These are phyloP conservation scores for Nymphalis c-album DNA, from an alignment of 2,888 invertebrate species.

Conservation along the genomic window DNA sequence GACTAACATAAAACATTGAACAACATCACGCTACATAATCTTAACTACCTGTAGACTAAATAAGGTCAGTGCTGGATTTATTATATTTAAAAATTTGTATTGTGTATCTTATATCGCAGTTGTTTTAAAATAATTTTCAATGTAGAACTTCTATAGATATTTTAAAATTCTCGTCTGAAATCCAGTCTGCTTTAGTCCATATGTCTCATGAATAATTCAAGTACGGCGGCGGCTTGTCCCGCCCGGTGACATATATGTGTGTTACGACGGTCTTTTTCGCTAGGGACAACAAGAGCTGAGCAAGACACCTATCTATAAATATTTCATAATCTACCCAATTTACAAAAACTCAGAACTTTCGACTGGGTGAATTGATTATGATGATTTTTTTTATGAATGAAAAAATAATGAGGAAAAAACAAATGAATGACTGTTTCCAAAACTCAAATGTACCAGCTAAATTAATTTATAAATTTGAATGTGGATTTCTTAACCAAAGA, in stretches of 20 bases:
- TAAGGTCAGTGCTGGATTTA: too few relatives aligned
- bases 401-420: too few relatives aligned
- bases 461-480: too few relatives aligned
- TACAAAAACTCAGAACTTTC: too few relatives aligned
- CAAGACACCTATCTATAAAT: conserved; percentile 26
- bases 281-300: conserved; percentile 40
- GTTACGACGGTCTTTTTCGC: conserved; percentile 45
- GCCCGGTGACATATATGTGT: conserved; percentile 62
- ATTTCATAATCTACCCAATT: conserved; percentile 32
- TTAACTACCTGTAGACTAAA: too few relatives aligned
- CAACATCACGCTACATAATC: too few relatives aligned
- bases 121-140: conserved; percentile 63
- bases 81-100: not conserved
- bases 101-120: conserved; percentile 3
- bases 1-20: too few relatives aligned
- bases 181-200: conserved; percentile 79
- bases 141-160: conserved; percentile 72
- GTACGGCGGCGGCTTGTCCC: conserved; percentile 66
- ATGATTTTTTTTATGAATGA: too few relatives aligned
- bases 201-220: conserved; percentile 80
- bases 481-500: too few relatives aligned
- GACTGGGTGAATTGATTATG: too few relatives aligned
- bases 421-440: too few relatives aligned
- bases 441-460: too few relatives aligned
- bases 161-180: conserved; percentile 79